Conservation (phyloP, 2,797 vertebrate genomes). For the Cheirogaleus major region DNA sequence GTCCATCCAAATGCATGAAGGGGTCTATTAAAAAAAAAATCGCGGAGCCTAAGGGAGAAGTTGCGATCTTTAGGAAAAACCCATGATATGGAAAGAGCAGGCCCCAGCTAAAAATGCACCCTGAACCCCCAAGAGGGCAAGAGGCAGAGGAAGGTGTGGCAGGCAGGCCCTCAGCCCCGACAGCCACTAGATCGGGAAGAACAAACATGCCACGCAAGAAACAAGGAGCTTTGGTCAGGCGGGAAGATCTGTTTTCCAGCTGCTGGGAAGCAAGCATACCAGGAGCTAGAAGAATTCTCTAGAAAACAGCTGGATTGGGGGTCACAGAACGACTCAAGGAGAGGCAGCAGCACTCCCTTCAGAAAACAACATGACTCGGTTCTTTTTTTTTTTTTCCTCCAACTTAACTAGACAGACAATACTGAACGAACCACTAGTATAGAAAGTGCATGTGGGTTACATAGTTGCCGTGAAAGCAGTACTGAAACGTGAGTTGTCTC, state of each 20-base stretch:
- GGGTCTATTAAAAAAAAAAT: not conserved
- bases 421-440: slow-evolving; percentile 60
- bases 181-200: slow-evolving; percentile 61
- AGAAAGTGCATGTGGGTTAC: slow-evolving; percentile 50
- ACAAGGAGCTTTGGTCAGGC: slow-evolving; percentile 89
- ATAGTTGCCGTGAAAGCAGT: slow-evolving; percentile 68
- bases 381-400: slow-evolving; percentile 48
- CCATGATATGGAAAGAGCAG: not conserved
- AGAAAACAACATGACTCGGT: slow-evolving; percentile 20
- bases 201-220: slow-evolving; percentile 87
- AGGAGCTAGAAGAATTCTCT: slow-evolving; percentile 37
- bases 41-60: not conserved
- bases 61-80: not conserved
- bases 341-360: slow-evolving; percentile 50
- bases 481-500: slow-evolving; percentile 55
- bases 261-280: slow-evolving; percentile 50
- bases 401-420: slow-evolving; percentile 70
- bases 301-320: slow-evolving; percentile 53
- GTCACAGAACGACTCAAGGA: slow-evolving; percentile 57
- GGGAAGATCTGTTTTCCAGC: slow-evolving; percentile 79
- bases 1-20: not conserved
- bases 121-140: slow-evolving; percentile 10
- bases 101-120: not conserved
- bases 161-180: not conserved
- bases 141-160: not conserved